phyloP scores from a whole-genome alignment of 2,113 vertebrate species.

The Pampusana beccarii region DNA sequence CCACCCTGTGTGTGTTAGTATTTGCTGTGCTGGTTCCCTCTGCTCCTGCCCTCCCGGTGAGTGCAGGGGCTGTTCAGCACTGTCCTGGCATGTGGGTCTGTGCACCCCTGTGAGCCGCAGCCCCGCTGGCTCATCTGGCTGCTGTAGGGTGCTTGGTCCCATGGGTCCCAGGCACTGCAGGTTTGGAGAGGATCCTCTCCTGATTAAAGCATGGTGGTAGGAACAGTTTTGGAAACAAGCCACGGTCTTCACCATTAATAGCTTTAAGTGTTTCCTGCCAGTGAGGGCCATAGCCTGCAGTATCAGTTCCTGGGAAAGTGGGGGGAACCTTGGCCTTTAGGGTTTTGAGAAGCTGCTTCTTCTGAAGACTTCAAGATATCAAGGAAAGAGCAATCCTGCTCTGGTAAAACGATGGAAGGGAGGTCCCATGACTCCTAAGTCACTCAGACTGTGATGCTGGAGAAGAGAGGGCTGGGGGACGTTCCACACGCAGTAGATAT shows the following conservation, averaged over 20 bases:
- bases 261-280: neutral
- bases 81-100: neutral
- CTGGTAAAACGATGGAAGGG: neutral
- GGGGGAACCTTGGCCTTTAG: neutral
- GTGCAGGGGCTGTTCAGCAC: rapidly evolving
- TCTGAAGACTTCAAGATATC: neutral
- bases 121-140: neutral
- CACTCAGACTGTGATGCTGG: neutral
- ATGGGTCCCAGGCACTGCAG: neutral
- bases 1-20: neutral
- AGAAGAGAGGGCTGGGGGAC: neutral
- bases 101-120: neutral
- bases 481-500: neutral
- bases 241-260: neutral
- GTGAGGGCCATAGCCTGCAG: neutral
- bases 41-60: neutral
- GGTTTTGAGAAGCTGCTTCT: neutral
- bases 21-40: neutral
- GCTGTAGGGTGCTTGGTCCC: neutral
- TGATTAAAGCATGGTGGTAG: neutral
- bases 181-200: neutral
- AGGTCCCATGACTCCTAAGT: neutral
- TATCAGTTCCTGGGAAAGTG: neutral
- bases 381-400: neutral
- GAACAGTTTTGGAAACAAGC: neutral